These are phyloP conservation scores for Drosophila oshimai DNA, from an alignment of 1,140 invertebrate genomes.

Conservation along the genomic window DNA sequence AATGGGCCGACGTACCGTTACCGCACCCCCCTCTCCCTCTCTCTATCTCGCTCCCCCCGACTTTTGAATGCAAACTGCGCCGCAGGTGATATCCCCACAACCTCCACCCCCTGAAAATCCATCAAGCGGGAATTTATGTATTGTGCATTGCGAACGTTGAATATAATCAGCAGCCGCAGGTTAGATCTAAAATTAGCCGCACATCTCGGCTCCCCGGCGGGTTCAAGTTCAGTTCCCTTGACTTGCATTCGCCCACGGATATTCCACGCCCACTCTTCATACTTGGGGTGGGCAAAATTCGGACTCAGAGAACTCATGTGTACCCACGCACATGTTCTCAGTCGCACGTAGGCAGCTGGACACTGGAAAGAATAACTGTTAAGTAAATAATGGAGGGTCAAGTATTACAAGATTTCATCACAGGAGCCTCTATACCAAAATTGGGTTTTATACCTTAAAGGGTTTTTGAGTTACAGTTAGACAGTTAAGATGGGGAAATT, in stretches of 20 bases:
- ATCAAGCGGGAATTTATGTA: background rate
- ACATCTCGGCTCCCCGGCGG: slow-evolving; percentile 46
- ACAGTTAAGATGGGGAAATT: no score
- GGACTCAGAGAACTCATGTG: slow-evolving; percentile 23
- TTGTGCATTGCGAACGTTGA: slow-evolving; percentile 32
- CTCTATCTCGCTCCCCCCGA: background rate
- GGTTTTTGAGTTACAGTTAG: background rate
- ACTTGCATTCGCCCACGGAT: slow-evolving; percentile 62
- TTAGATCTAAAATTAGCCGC: slow-evolving; percentile 56
- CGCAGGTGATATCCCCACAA: slow-evolving; percentile 37
- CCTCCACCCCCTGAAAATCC: background rate
- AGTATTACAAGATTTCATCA: background rate
- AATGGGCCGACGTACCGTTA: slow-evolving; percentile 49
- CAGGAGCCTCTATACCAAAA: background rate
- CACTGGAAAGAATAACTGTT: slow-evolving; percentile 17
- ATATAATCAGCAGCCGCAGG: slow-evolving; percentile 55
- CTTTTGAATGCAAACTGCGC: slow-evolving; percentile 47
- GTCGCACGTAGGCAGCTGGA: slow-evolving; percentile 48
- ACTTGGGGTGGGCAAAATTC: slow-evolving; percentile 1
- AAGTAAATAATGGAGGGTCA: background rate
- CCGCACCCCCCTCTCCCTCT: slow-evolving; percentile 12
- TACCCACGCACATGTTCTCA: slow-evolving; percentile 53
- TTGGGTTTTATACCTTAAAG: no score
- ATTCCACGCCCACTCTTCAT: background rate
- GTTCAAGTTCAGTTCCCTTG: slow-evolving; percentile 68